Evolutionary conservation across 2,888 invertebrate species (phyloP), one percentile per base, ranked within the genome.

Genomic region (Xestobium rufovillosum): DNA sequence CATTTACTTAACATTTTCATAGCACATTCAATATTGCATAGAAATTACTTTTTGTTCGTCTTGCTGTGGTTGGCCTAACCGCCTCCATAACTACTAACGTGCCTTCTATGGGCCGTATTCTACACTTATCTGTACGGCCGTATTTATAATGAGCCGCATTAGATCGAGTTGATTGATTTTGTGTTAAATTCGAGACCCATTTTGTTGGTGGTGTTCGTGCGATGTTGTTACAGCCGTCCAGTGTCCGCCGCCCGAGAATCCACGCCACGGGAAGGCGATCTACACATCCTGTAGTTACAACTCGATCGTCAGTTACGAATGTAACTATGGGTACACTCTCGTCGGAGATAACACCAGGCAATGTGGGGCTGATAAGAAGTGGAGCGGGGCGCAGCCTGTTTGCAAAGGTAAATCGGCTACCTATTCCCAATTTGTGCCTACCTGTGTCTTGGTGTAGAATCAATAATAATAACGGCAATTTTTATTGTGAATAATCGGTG

Each of bases 211-310:
- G 52, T 46, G 41, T 54, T 42, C 46, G 45, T 52, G 45, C 49
- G 46, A 47, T 56, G 82, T 83, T 78, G 84, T 88, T 60, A 80
- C 84, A 69, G 94, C 96, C 55, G 94, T 95, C 52, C 86, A 92
- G 69, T 98, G 97, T 63, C 80, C 87, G 23, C 79, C 84, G 27
- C 92, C 97, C 1, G 86, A 89, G 51, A 86, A 89, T 57, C 96
- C 96, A 0, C 75, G 81, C 31, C 86, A 94, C 63, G 97, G 97
- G 29, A 87, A 86, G 56, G 92, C 94, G 37, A 81, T 91, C 47
- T 95, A 87, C 66, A 87, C 88, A 0, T 89, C 92, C 26, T 80
- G 88, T 59, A 88, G 90, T 2, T 97, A 92, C 75, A 94, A 96
- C 63, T 90, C 95, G 0, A 83, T 91, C 41, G 91, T 96, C 13